phyloP scores from a whole-genome alignment of 1,140 invertebrate species.

The Trypoxylus dichotomus region DNA sequence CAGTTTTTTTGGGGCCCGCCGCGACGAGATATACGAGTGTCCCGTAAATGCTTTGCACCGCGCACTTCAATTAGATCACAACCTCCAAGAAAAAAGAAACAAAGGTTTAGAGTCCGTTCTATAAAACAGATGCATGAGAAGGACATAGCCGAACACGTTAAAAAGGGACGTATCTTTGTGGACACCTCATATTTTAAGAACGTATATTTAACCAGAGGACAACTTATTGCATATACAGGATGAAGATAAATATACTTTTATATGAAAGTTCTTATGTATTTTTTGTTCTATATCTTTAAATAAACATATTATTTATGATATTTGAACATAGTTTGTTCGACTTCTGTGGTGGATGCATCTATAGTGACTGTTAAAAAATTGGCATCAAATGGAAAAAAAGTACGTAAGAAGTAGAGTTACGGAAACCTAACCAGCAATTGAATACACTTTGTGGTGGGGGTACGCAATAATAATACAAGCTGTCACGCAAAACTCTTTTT shows the following conservation, averaged over 20 bases:
- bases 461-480: too few relatives aligned
- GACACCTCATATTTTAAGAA: slow-evolving; percentile 35
- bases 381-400: too few relatives aligned
- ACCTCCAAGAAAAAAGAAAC: slow-evolving; percentile 32
- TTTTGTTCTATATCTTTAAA: background rate
- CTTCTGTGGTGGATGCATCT: too few relatives aligned
- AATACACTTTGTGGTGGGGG: too few relatives aligned
- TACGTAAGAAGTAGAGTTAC: too few relatives aligned
- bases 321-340: too few relatives aligned
- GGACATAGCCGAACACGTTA: slow-evolving; percentile 29
- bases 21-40: slow-evolving; percentile 30
- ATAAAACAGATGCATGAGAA: slow-evolving; percentile 35
- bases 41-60: slow-evolving; percentile 34
- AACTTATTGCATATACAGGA: background rate
- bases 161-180: slow-evolving; percentile 30
- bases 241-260: background rate
- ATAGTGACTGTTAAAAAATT: too few relatives aligned
- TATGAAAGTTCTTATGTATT: background rate
- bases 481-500: too few relatives aligned
- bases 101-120: slow-evolving; percentile 34
- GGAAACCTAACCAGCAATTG: too few relatives aligned
- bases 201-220: slow-evolving; percentile 8
- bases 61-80: slow-evolving; percentile 35
- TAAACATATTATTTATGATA: too few relatives aligned
- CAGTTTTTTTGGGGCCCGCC: slow-evolving; percentile 36